Base-by-base conservation (phyloP, 2,113 vertebrate species). In the Thamnaconus septentrionalis region DNA sequence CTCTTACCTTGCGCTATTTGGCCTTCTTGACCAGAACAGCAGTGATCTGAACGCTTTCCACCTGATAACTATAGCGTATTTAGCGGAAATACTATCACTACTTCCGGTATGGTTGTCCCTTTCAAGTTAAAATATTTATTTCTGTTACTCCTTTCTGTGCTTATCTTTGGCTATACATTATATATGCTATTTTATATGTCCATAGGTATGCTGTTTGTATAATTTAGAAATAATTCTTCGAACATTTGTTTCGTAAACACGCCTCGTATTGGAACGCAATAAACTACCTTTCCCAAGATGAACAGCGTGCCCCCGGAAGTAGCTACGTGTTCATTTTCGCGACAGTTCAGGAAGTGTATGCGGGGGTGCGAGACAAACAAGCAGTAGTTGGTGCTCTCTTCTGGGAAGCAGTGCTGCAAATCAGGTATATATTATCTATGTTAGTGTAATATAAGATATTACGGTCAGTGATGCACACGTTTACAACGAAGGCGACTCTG, bases 1-100 rank as follows among this genome's bases (percentile, higher is more conserved):
- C 5, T 75, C 87, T 85, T 90, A 93, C 92, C 90, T 90, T 84
- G 74, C 83, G 92, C 91, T 91, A 90, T 92, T 92, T 92, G 91
- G 91, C 86, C 92, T 92, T 91, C 88, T 90, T 44, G 90, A 92
- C 91, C 89, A 91, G 88, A 92, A 91, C 90, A 93, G 91, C 90
- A 71, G 48, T 67, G 71, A 56, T 66, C 31, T 40, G 1, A 31
- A 31, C 44, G 8, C 71, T 4, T 43, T 51, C 62, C 53, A 58
- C 72, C 51, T 73, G 31, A 59, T 3, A 4, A 39, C n/a, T 71
- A 78, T 61, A 40, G 70, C 47, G 72, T 12, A 41, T 4, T 61
- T n/a, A 72, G 57, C 71, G 85, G 83, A 87, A 80, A 40, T 59
- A 31, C 18, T 31, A 31, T 31, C 18, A 31, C 1, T 31, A 31